A percentile compares a stretch with the other conserved stretches of the same genome.
phyloP scores from a whole-genome alignment of 1,140 invertebrate species.

The Heliconius himera region DNA sequence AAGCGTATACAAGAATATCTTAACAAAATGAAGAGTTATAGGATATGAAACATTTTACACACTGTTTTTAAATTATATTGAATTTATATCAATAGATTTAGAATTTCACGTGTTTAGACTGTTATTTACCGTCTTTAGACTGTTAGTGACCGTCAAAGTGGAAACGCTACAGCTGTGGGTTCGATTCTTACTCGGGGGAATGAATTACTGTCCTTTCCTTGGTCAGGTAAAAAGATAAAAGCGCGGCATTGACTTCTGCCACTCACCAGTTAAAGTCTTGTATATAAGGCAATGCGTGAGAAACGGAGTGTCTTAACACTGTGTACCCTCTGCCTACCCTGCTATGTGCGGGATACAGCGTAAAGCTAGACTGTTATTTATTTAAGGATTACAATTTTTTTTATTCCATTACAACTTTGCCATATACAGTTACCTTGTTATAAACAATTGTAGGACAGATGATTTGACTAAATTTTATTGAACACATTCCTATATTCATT shows the following conservation, averaged over 20 bases:
- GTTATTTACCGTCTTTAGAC: not conserved
- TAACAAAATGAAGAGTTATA: not conserved
- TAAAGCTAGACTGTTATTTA: conserved; percentile 28
- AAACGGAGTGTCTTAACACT: too few relatives aligned
- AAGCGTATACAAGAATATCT: conserved; percentile 9
- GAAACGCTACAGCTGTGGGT: too few relatives aligned
- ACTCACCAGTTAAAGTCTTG: too few relatives aligned
- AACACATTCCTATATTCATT: conserved; percentile 19
- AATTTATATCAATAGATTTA: conserved; percentile 50
- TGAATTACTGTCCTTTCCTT: too few relatives aligned
- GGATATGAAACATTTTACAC: conserved; percentile 38
- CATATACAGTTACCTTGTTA: conserved; percentile 28
- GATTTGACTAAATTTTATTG: not conserved
- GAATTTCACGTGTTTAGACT: conserved; percentile 30
- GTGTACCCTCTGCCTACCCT: too few relatives aligned
- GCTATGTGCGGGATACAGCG: too few relatives aligned
- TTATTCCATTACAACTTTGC: conserved; percentile 18
- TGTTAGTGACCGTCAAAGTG: too few relatives aligned
- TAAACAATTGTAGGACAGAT: not conserved
- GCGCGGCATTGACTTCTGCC: too few relatives aligned
- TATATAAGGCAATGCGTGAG: too few relatives aligned
- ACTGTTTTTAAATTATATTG: conserved; percentile 41
- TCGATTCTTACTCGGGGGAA: too few relatives aligned
- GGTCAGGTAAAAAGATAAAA: too few relatives aligned
- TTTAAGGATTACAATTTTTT: conserved; percentile 22